phyloP scores from a whole-genome alignment of 35 echinoderm and acorn worm genomes.

The Patiria miniata region DNA sequence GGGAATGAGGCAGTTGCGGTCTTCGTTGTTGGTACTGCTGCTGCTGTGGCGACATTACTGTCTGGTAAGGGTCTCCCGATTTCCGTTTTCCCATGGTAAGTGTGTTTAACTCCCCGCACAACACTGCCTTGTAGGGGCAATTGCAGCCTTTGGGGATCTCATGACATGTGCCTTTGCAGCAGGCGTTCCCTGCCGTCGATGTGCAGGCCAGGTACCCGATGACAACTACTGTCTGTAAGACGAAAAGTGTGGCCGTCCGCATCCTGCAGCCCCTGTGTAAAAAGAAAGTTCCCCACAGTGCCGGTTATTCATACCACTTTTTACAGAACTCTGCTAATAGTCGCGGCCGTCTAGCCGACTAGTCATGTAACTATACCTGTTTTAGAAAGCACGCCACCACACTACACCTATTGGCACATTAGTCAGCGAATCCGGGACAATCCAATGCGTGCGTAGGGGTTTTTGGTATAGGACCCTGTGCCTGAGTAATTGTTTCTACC shows the following conservation, averaged over 20 bases:
- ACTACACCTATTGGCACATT: background rate
- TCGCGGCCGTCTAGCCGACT: background rate
- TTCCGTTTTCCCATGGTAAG: constrained; percentile 25
- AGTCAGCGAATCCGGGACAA: constrained; percentile 5
- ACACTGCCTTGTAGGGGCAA: background rate
- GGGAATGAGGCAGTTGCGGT: background rate
- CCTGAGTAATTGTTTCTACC: background rate
- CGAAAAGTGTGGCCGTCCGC: constrained; percentile 19
- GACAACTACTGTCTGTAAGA: constrained; percentile 15
- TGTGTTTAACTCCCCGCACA: constrained; percentile 2
- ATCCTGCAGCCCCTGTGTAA: constrained; percentile 17
- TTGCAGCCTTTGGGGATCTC: background rate
- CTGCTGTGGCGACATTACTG: background rate
- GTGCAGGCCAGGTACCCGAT: constrained; percentile 10
- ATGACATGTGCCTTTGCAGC: constrained; percentile 7
- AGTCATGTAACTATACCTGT: background rate
- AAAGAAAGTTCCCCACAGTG: constrained; percentile 19
- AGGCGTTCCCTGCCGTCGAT: background rate
- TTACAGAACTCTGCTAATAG: background rate
- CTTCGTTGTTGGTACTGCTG: background rate
- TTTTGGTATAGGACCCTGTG: background rate
- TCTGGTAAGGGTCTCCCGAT: background rate
- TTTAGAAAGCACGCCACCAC: background rate
- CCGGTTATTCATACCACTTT: constrained; percentile 23
- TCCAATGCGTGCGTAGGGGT: background rate